Conservation (phyloP, 1,140 invertebrate genomes). For the Pogonognathellus flavescens region DNA sequence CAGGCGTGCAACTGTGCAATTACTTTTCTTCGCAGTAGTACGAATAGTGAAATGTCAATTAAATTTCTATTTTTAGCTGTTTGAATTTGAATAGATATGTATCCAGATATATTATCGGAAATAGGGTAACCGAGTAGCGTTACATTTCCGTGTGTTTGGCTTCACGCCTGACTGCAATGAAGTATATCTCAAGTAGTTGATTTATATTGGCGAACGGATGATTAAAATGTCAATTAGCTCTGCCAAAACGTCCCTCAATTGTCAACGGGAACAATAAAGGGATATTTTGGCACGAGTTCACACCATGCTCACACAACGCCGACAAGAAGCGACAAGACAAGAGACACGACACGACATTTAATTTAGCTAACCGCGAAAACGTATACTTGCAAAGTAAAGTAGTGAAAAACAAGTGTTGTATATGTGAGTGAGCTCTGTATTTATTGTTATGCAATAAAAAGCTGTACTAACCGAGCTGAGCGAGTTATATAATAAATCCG, state of each 20-base stretch:
- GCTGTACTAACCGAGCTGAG: not conserved
- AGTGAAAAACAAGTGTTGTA: not conserved
- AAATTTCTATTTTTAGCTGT: no score
- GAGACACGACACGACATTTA: conserved; percentile 36
- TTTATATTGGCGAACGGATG: conserved; percentile 22
- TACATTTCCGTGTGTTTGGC: not conserved
- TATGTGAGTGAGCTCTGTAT: conserved; percentile 11
- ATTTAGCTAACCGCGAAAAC: conserved; percentile 43
- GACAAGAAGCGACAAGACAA: conserved; percentile 39
- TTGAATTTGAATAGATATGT: no score
- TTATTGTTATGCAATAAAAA: conserved; percentile 41
- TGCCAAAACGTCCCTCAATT: conserved; percentile 46
- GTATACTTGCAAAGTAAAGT: not conserved
- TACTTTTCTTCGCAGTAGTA: no score
- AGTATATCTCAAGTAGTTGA: not conserved
- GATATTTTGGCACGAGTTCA: conserved; percentile 38
- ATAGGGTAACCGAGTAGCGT: not conserved
- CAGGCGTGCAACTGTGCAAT: no score
- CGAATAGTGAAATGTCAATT: no score
- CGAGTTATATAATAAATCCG: conserved; percentile 51
- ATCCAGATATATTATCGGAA: not conserved
- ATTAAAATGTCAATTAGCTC: conserved; percentile 47
- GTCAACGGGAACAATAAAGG: conserved; percentile 23
- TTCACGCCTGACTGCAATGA: conserved; percentile 3
- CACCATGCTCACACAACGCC: conserved; percentile 34